A percentile compares a stretch with the other conserved stretches of the same genome.
Evolutionary conservation across 2,797 vertebrate genomes (phyloP).

Genomic region (Enoplosus armatus): DNA sequence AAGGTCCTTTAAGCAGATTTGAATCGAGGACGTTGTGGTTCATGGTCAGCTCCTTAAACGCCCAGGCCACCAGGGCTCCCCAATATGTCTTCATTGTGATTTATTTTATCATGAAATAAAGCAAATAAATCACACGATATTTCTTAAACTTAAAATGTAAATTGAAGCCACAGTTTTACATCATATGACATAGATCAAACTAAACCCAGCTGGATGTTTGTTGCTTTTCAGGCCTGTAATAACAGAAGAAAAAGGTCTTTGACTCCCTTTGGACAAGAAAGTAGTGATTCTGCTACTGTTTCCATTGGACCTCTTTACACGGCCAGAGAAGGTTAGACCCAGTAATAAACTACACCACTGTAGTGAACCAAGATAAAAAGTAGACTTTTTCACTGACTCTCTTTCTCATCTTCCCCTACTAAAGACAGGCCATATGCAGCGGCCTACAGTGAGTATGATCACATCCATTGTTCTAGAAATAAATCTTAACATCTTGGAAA

Average conservation of each 20-base stretch:
- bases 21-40: rapidly evolving
- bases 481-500: not conserved
- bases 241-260: conserved; percentile 74
- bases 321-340: conserved; percentile 53
- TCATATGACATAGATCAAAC: not conserved
- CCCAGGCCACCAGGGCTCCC: not conserved
- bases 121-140: not conserved
- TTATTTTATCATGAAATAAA: not conserved
- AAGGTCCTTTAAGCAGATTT: rapidly evolving
- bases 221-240: conserved; percentile 72
- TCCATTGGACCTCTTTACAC: conserved; percentile 82
- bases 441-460: conserved; percentile 65
- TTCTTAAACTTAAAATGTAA: not conserved
- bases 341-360: not conserved
- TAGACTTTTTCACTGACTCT: not conserved
- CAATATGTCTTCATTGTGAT: not conserved
- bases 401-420: not conserved
- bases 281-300: conserved; percentile 74
- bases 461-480: not conserved
- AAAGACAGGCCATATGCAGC: conserved; percentile 44
- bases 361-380: not conserved
- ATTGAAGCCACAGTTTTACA: not conserved
- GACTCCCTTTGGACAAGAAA: conserved; percentile 70
- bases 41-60: not conserved
- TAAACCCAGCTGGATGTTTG: not conserved